A percentile compares a stretch with the other conserved stretches of the same genome.
Conservation (phyloP, 2,797 vertebrate species). For the Xiphorhynchus erythropygius region DNA sequence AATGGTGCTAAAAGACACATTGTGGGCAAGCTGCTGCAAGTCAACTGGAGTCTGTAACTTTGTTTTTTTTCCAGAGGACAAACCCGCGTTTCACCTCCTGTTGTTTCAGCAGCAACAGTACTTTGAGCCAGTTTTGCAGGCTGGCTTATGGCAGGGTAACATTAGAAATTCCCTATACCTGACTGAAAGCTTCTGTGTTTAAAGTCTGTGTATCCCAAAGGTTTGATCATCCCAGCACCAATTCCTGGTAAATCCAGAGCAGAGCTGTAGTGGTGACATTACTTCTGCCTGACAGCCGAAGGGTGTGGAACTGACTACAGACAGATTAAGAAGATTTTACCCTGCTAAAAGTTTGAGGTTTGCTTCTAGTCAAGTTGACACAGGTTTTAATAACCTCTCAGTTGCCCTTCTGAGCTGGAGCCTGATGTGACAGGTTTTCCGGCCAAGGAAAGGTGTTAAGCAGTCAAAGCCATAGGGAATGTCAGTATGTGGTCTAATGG, state of each 20-base stretch:
- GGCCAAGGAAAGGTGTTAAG: rapidly evolving
- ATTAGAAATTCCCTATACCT: not conserved
- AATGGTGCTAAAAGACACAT: not conserved
- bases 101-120: not conserved
- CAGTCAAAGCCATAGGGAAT: not conserved
- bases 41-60: not conserved
- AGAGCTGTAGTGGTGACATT: not conserved
- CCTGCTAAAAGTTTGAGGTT: not conserved
- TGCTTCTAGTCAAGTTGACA: not conserved
- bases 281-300: not conserved
- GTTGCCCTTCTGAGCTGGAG: not conserved
- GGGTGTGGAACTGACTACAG: not conserved
- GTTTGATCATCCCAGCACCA: rapidly evolving
- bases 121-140: not conserved
- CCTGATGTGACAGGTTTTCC: not conserved
- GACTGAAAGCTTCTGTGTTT: not conserved
- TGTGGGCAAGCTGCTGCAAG: not conserved
- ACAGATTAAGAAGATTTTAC: not conserved
- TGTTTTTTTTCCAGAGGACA: rapidly evolving
- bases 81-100: rapidly evolving
- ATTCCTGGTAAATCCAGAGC: not conserved
- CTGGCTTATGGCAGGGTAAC: not conserved
- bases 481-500: not conserved
- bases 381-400: not conserved
- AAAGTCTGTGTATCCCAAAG: rapidly evolving